phyloP scores from a whole-genome alignment of 1,140 invertebrate species.

The Lycorma delicatula region DNA sequence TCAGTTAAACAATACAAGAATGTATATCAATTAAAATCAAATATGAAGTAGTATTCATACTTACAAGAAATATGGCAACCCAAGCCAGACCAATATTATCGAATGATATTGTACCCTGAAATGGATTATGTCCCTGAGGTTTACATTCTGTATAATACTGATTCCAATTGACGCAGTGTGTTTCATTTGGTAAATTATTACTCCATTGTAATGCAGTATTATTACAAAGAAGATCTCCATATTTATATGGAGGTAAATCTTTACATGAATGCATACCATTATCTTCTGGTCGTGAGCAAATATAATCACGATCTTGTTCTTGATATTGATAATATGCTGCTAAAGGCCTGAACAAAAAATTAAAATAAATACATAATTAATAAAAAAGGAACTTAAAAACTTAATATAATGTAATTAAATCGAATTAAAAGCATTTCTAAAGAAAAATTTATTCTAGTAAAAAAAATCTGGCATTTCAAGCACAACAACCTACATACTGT shows the following conservation, averaged over 20 bases:
- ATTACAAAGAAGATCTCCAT: slow-evolving; percentile 50
- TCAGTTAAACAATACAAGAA: too few relatives aligned
- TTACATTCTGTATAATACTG: slow-evolving; percentile 95
- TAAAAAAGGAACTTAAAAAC: background rate
- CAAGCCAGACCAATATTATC: slow-evolving; percentile 99
- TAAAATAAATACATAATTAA: too few relatives aligned
- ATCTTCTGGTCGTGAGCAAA: slow-evolving; percentile 88
- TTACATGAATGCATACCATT: slow-evolving; percentile 90
- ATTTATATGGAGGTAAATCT: slow-evolving; percentile 67
- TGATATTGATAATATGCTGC: slow-evolving; percentile 70
- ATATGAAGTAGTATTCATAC: too few relatives aligned
- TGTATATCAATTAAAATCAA: too few relatives aligned
- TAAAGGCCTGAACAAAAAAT: slow-evolving; percentile 45
- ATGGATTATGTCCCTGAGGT: slow-evolving; percentile 90
- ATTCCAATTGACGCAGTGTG: slow-evolving; percentile 95
- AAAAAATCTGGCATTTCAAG: too few relatives aligned
- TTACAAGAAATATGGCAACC: slow-evolving; percentile 99
- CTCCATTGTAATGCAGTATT: slow-evolving; percentile 41
- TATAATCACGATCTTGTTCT: slow-evolving; percentile 88
- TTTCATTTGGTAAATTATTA: slow-evolving; percentile 43
- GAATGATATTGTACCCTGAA: slow-evolving; percentile 98
- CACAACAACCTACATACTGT: too few relatives aligned
- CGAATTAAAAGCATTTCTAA: too few relatives aligned
- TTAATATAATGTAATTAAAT: background rate
- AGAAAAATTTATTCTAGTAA: too few relatives aligned